Base-by-base conservation (phyloP, 1,140 invertebrate genomes). In the Pteromalus puparum region DNA sequence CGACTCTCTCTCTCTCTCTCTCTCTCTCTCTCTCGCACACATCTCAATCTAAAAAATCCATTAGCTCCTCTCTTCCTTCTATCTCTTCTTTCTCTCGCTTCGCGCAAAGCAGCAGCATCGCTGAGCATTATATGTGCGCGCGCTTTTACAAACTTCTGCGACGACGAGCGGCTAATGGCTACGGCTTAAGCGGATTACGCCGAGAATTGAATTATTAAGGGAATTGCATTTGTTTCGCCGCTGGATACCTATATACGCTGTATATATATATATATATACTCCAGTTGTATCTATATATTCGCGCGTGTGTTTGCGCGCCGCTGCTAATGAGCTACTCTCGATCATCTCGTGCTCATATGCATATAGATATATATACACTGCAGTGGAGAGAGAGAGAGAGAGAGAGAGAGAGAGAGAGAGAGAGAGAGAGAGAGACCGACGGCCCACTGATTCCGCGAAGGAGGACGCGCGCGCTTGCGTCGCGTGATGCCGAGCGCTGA, bases 1-100 rank as follows among this genome's bases (percentile, higher is more conserved):
- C 4, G 3, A 13, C 28, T 12, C 28, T 28, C 15, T 28, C 67
- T 77, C 68, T 72, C 79, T 26, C 28, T 12, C 15, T 12, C 79
- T 26, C 67, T 28, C 28, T 18, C 26, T 9, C 12, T 10, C 78
- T 77, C 38, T 73, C 79, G 67, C 61, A 83, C 88, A 89, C 88
- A 89, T 90, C 89, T 91, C 89, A 90, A 91, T 91, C 89, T 90
- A 90, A 91, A 91, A 91, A 91, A 91, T 91, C 90, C 90, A 91
- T 91, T 91, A 91, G 89, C 86, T 83, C 82, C 79, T 85, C 82
- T 83, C 82, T 82, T 82, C 85, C 74, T 84, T 65, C 75, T 81
- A 61, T 72, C 82, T 86, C 72, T 67, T 78, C 70, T 73, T 80
- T 86, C 65, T 30, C 67, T 70, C 67, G 67, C 26, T 26, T 12